Evolutionary conservation across 2,888 invertebrate species (phyloP), one percentile per base, ranked within the genome.

Genomic region (Cerastis rubricosa): DNA sequence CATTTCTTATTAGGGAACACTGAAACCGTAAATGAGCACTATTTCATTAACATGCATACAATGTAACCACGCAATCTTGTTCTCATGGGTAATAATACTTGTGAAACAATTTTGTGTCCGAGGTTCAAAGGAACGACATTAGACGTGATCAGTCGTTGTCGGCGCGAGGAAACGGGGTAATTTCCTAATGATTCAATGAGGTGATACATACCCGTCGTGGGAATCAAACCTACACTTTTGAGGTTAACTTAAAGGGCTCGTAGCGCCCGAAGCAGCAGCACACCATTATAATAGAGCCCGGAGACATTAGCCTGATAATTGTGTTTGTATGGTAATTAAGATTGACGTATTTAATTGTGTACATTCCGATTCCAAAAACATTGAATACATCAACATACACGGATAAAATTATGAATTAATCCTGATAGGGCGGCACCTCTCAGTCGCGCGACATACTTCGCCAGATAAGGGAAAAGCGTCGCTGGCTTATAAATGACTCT

Each of bases 401-500:
- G 94, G 94, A 94, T 95, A 95, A 96, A 96, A 95, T 95, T 96
- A 96, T 96, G 96, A 96, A 96, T 96, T 95, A 96, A 94, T 94
- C 93, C 93, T 89, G 96, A 96, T 95, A 96, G 94, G 95, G 96
- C 96, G 96, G 96, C 95, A 96, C 95, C 95, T 95, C 95, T 94
- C 93, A 95, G 95, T 93, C 95, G 95, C 94, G 92, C 93, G 93
- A 96, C 96, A 95, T 96, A 96, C 96, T 94, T 93, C 92, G 93
- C 87, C 95, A 94, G 96, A 96, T 96, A 96, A 96, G 96, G 94
- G 95, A 95, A 95, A 96, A 95, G 95, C 96, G 93, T 94, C 94
- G 94, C 95, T 92, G 94, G 94, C 95, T 96, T 96, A 96, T 96
- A 96, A 96, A 96, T 96, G 95, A 96, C 95, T 96, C 96, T 96